Evolutionary conservation across 2,888 invertebrate genomes (phyloP).

Genomic region (Trichogramma evanescens): DNA sequence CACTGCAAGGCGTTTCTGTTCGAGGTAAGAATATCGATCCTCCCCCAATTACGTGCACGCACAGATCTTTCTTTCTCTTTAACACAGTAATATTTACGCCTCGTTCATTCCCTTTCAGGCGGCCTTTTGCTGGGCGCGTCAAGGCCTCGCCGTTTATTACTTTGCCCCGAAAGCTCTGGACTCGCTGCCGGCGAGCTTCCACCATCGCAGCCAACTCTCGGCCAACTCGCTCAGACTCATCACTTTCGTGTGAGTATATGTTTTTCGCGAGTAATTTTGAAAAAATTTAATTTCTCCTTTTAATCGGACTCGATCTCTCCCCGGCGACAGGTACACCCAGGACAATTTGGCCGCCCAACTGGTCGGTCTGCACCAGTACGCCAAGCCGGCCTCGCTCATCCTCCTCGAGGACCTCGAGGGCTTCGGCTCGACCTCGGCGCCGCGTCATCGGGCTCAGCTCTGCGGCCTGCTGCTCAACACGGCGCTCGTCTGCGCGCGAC

Average conservation of each 20-base stretch:
- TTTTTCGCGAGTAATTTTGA: too few species aligned
- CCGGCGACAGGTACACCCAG: conserved; percentile 33
- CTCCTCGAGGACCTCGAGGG: conserved; percentile 38
- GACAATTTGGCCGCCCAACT: conserved; percentile 32
- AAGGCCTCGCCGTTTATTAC: conserved; percentile 38
- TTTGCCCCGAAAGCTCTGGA: conserved; percentile 32
- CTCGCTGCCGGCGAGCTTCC: conserved; percentile 34
- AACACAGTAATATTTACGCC: background rate
- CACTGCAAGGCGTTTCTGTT: conserved; percentile 35
- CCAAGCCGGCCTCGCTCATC: conserved; percentile 32
- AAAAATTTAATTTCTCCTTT: background rate
- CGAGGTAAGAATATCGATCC: conserved; percentile 30
- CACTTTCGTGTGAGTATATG: conserved; percentile 39
- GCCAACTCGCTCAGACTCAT: conserved; percentile 36
- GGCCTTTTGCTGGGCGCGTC: conserved; percentile 40
- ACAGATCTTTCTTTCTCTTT: background rate
- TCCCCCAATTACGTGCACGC: background rate
- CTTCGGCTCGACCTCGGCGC: conserved; percentile 29
- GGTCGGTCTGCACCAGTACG: conserved; percentile 33
- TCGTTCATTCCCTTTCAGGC: conserved; percentile 26
- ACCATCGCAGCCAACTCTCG: conserved; percentile 34
- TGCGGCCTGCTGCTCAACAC: conserved; percentile 33
- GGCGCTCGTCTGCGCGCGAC: conserved; percentile 6
- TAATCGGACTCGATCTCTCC: background rate
- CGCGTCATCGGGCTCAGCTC: conserved; percentile 24